phyloP scores from a whole-genome alignment of 2,797 vertebrate genomes.

The Ara ararauna region DNA sequence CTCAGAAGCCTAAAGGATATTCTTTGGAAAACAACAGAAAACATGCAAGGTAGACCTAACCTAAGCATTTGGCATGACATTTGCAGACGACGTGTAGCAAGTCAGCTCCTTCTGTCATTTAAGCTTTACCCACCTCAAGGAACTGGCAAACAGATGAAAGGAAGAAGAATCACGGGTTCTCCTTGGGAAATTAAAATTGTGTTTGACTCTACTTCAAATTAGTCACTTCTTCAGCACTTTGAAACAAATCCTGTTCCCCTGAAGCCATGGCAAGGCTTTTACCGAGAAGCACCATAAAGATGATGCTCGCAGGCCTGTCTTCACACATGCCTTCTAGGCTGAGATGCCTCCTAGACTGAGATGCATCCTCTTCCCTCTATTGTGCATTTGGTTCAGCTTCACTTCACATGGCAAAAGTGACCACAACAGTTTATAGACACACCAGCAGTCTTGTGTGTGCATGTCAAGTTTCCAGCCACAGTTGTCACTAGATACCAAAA shows the following conservation, averaged over 20 bases:
- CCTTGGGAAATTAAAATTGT: background rate
- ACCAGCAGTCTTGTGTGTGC: background rate
- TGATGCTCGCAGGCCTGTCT: background rate
- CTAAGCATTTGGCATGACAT: background rate
- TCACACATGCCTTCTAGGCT: background rate
- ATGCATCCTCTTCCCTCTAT: background rate
- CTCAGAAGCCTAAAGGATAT: background rate
- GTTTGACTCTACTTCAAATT: background rate
- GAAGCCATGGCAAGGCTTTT: background rate
- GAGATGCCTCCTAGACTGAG: background rate
- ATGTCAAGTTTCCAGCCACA: background rate
- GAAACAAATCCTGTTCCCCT: background rate
- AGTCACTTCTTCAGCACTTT: background rate
- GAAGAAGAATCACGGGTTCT: background rate
- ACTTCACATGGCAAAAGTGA: background rate
- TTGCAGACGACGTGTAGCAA: background rate
- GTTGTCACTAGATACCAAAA: background rate
- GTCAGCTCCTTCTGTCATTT: background rate
- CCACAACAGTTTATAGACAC: background rate
- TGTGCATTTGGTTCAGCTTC: background rate
- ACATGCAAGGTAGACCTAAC: background rate
- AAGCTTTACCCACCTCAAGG: background rate
- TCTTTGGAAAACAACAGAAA: background rate
- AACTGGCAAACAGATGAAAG: background rate
- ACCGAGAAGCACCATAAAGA: background rate